phyloP scores from a whole-genome alignment of 2,888 invertebrate genomes.

The Scaptomyza flava region DNA sequence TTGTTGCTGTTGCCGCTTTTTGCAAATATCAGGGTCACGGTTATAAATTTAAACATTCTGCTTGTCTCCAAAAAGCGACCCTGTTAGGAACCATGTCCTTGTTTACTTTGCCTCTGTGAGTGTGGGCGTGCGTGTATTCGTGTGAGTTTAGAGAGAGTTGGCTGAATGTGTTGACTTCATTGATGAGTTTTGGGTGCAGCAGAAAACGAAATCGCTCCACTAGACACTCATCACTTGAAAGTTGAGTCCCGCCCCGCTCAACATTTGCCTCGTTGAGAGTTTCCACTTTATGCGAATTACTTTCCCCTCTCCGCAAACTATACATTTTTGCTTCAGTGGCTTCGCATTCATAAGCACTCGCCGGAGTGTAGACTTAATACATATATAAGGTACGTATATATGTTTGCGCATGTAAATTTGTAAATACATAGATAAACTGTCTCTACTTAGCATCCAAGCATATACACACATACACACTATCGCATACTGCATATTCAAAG shows the following conservation, averaged over 20 bases:
- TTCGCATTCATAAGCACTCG: conserved; percentile 54
- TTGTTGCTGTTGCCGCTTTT: conserved; percentile 40
- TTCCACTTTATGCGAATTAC: conserved; percentile 24
- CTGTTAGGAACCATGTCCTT: conserved; percentile 53
- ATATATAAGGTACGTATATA: neutral
- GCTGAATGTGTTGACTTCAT: conserved; percentile 57
- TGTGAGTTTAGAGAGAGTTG: conserved; percentile 16
- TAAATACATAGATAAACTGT: conserved; percentile 1
- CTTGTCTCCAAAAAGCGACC: conserved; percentile 77
- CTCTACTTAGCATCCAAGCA: conserved; percentile 28
- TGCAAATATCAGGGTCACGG: conserved; percentile 83
- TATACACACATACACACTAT: conserved; percentile 1
- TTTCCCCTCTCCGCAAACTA: neutral
- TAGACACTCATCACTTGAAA: conserved; percentile 21
- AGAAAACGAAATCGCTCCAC: conserved; percentile 16
- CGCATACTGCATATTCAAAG: conserved; percentile 26
- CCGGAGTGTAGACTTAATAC: conserved; percentile 38
- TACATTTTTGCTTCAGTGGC: conserved; percentile 24
- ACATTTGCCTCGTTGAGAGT: conserved; percentile 54
- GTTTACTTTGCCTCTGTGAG: neutral
- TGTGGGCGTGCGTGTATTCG: conserved; percentile 1
- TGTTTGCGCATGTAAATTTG: neutral
- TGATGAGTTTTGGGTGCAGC: conserved; percentile 62
- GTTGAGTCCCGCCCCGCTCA: conserved; percentile 36
- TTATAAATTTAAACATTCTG: conserved; percentile 81